phyloP scores from a whole-genome alignment of 2,113 vertebrate species.

The Aptenodytes patagonicus region DNA sequence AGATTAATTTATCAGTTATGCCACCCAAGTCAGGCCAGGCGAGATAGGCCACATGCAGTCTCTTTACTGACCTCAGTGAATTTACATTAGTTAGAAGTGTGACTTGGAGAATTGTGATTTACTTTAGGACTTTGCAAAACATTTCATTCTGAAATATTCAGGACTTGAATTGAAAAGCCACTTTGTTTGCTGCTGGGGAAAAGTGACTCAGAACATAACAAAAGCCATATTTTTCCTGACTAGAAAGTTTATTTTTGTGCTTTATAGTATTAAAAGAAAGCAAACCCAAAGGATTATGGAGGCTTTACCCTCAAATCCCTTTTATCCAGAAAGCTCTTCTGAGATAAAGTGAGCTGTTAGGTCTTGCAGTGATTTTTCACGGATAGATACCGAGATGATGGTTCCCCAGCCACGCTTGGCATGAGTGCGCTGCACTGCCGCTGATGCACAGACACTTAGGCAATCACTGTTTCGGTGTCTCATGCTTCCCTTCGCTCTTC shows the following conservation, averaged over 20 bases:
- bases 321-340: constrained; percentile 44
- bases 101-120: neutral
- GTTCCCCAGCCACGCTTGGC: neutral
- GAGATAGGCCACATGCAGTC: neutral
- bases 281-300: constrained; percentile 43
- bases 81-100: neutral
- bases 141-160: constrained; percentile 25
- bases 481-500: neutral
- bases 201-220: constrained; percentile 65
- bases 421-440: neutral
- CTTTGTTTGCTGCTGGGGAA: constrained; percentile 47
- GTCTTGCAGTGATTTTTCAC: neutral
- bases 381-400: neutral
- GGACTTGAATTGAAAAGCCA: constrained; percentile 42
- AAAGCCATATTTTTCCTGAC: constrained; percentile 56
- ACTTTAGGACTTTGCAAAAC: constrained; percentile 21
- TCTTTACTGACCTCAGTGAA: neutral
- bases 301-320: constrained; percentile 39
- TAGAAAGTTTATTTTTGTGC: constrained; percentile 60
- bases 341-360: constrained; percentile 14
- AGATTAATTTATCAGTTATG: neutral
- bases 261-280: constrained; percentile 53
- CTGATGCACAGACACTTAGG: neutral
- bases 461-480: neutral
- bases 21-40: neutral